Base-by-base conservation (phyloP, 2,888 invertebrate species). In the Amiota communis region DNA sequence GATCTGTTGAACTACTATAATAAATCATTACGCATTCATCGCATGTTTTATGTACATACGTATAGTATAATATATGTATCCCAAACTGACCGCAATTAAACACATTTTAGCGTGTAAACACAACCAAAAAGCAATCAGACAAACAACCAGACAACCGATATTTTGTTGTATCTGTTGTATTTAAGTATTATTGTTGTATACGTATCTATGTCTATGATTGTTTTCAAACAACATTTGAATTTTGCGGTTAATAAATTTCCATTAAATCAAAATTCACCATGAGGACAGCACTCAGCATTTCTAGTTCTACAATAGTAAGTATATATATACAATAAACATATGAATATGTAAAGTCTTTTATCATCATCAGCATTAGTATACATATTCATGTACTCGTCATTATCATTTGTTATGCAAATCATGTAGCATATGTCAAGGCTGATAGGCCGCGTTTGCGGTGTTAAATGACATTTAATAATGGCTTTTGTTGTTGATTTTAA, bases 371-470 rank as follows among this genome's bases (percentile, higher is more conserved):
- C 36, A 36, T 23, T 23, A 23, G 23, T 23, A 23, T 23, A 23
- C 23, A 23, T 23, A 23, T 23, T 23, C 23, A 23, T 36, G 36
- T 36, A 36, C 36, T 36, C 10, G n/a, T n/a, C 17, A 17, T 68
- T 51, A 68, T 68, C 67, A 53, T 51, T 68, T 51, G 23, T 51
- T 53, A 68, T 53, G 67, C 36, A 68, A 68, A 68, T 68, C 53
- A 23, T 23, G 53, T 68, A 68, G 36, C 67, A 68, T 68, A 68
- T 68, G 51, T 36, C 51, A 51, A 68, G 63, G 63, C n/a, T 23
- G n/a, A 63, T 1, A 15, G 36, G 23, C n/a, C 10, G 13, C 13
- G 12, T 9, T 59, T 59, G 13, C 9, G 13, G 63, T 36, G 36
- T 36, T 12, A 63, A 63, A 63, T 63, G 63, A 13, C 63, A 63